Evolutionary conservation across 2,113 vertebrate species (phyloP).

Genomic region (Addax nasomaculatus): DNA sequence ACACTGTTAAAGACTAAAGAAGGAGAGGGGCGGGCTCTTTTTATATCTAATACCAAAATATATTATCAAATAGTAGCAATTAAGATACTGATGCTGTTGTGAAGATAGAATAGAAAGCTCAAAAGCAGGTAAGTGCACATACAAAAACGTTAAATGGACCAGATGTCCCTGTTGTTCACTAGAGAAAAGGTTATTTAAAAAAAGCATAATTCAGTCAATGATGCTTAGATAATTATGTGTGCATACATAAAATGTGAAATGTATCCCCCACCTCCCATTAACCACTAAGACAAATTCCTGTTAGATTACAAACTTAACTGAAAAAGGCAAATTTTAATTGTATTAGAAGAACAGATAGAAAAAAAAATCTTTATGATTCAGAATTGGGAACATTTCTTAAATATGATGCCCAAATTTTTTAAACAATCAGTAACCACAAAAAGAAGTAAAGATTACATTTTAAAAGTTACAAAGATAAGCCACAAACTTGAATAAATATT

Average conservation of each 20-base stretch:
- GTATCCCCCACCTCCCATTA: background rate
- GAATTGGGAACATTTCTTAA: background rate
- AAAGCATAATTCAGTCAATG: background rate
- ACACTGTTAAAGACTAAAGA: background rate
- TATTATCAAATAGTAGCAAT: background rate
- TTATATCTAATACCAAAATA: background rate
- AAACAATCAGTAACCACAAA: background rate
- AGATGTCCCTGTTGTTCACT: background rate
- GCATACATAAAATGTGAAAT: background rate
- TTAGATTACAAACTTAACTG: background rate
- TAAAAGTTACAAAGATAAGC: background rate
- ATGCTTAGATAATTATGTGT: background rate
- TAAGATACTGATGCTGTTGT: background rate
- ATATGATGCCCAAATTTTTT: background rate
- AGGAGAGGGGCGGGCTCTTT: background rate
- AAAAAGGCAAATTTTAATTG: background rate
- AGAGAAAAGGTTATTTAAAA: background rate
- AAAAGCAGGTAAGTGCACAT: background rate
- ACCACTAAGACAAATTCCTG: background rate
- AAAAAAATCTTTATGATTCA: background rate
- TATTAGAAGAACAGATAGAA: background rate
- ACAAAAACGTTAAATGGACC: background rate
- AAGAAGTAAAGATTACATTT: background rate
- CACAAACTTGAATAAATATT: background rate
- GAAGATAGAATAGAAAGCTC: background rate